A percentile compares a stretch with the other conserved stretches of the same genome.
These are phyloP conservation scores for Rhagoletis zephyria DNA, from an alignment of 1,140 invertebrate genomes.

Conservation along the genomic window DNA sequence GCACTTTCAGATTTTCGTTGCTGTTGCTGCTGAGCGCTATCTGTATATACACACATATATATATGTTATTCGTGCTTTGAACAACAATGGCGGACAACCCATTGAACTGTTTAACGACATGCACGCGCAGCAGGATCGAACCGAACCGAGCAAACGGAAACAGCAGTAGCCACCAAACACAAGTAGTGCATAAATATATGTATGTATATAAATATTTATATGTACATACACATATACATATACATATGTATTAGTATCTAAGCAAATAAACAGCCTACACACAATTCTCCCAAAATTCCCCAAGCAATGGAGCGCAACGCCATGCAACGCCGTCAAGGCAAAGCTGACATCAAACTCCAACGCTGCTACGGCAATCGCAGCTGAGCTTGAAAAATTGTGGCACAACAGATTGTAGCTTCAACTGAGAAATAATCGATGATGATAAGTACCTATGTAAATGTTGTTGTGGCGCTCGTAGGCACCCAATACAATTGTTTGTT, in stretches of 20 bases:
- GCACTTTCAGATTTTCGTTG: not conserved
- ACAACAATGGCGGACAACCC: not conserved
- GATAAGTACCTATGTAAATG: not conserved
- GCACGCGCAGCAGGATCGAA: not conserved
- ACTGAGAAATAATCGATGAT: slow-evolving; percentile 42
- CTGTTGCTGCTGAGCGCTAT: not conserved
- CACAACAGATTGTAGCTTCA: not conserved
- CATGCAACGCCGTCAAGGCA: not conserved
- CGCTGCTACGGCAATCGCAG: not conserved
- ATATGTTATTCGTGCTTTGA: slow-evolving; percentile 36
- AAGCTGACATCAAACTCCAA: slow-evolving; percentile 7
- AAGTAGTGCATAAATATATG: not conserved
- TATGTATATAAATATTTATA: too few relatives aligned
- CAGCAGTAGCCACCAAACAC: not conserved
- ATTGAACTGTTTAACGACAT: slow-evolving; percentile 28
- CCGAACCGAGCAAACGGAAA: not conserved
- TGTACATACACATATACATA: too few relatives aligned
- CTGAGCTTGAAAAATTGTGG: not conserved
- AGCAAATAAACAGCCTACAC: slow-evolving; percentile 24
- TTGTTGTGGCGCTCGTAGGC: not conserved
- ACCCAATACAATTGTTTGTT: slow-evolving; percentile 9
- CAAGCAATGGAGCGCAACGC: slow-evolving; percentile 6
- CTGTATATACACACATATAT: slow-evolving; percentile 4
- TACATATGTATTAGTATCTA: not conserved
- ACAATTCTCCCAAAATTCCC: slow-evolving; percentile 16